Percentiles rank a stretch among this genome's conserved stretches.
phyloP scores from a whole-genome alignment of 2,113 vertebrate species.

The Piprites chloris region DNA sequence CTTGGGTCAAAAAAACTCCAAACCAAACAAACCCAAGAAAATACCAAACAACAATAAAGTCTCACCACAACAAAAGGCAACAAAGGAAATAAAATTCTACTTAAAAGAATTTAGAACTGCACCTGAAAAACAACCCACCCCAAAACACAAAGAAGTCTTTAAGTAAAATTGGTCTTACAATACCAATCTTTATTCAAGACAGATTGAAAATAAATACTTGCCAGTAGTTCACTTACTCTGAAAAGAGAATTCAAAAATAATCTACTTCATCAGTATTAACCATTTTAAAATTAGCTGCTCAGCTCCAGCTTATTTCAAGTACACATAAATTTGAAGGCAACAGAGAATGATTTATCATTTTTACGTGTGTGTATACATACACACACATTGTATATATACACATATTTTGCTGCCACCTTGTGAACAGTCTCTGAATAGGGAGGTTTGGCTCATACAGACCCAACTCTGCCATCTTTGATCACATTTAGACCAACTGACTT shows the following conservation, averaged over 20 bases:
- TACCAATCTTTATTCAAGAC: neutral
- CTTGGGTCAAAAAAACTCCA: neutral
- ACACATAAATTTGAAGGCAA: neutral
- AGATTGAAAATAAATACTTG: neutral
- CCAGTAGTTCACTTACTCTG: neutral
- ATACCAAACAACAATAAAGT: neutral
- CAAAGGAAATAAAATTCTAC: neutral
- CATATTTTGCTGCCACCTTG: slow-evolving; percentile 37
- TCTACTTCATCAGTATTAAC: neutral
- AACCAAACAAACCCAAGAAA: neutral
- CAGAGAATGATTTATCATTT: neutral
- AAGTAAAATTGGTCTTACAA: neutral
- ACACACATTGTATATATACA: neutral
- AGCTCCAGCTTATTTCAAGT: neutral
- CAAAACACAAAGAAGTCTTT: neutral
- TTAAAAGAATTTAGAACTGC: neutral
- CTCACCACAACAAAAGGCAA: neutral
- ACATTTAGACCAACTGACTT: neutral
- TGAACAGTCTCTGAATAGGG: neutral
- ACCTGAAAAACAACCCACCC: neutral
- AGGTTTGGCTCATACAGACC: neutral
- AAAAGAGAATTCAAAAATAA: neutral
- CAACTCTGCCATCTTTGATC: neutral
- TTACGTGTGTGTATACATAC: neutral
- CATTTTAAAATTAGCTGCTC: neutral